These are phyloP conservation scores for Cryptops parisi DNA, from an alignment of 2,888 invertebrate genomes.

Conservation along the genomic window DNA sequence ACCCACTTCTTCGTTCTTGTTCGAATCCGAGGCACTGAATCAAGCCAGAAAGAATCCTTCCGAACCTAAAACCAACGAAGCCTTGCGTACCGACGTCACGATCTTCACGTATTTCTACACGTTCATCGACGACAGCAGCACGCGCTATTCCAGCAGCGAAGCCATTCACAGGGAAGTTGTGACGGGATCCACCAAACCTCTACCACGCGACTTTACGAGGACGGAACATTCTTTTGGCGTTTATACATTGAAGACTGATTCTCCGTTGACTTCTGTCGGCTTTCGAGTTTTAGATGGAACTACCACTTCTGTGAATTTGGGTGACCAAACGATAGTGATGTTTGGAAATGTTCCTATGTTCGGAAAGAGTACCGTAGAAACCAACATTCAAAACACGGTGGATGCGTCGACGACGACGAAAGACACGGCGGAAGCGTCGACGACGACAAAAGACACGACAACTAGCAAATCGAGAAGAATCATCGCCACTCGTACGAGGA, in stretches of 20 bases:
- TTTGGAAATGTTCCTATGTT: slow-evolving; percentile 13
- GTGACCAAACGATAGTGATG: slow-evolving; percentile 21
- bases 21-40: not conserved
- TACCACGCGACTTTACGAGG: slow-evolving; percentile 17
- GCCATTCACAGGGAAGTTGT: slow-evolving; percentile 23
- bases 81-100: slow-evolving; percentile 22
- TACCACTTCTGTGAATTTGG: slow-evolving; percentile 23
- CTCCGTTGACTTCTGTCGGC: slow-evolving; percentile 20
- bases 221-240: slow-evolving; percentile 17
- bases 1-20: not conserved
- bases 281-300: slow-evolving; percentile 20
- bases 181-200: slow-evolving; percentile 21
- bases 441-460: not conserved
- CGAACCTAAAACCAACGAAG: not conserved
- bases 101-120: slow-evolving; percentile 25
- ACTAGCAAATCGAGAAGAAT: not conserved
- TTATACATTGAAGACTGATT: slow-evolving; percentile 21
- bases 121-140: slow-evolving; percentile 18
- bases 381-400: not conserved
- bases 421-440: not conserved
- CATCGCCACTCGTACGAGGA: slow-evolving; percentile 1
- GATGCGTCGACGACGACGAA: not conserved
- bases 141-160: slow-evolving; percentile 22
- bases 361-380: not conserved
- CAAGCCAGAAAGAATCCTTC: not conserved